phyloP scores from a whole-genome alignment of 1,140 invertebrate genomes.

The Dryas iulia region DNA sequence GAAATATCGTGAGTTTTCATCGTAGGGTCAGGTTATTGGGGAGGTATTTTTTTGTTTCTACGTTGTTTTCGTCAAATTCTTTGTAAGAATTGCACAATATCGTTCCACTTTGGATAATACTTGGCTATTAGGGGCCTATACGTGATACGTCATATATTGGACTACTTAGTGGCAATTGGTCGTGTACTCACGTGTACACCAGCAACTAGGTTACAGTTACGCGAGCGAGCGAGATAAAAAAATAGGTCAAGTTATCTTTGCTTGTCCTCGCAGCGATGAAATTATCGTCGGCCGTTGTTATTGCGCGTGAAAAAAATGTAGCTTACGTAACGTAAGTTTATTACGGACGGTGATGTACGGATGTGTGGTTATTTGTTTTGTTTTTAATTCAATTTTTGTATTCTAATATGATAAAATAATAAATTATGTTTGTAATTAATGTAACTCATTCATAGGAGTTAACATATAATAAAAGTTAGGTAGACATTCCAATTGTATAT shows the following conservation, averaged over 20 bases:
- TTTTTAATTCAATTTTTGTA: neutral
- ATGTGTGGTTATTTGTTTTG: neutral
- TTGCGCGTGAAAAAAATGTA: constrained; percentile 66
- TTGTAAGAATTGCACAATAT: neutral
- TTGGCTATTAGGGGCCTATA: constrained; percentile 39
- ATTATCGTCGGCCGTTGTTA: constrained; percentile 64
- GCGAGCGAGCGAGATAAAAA: constrained; percentile 73
- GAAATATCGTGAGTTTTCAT: neutral
- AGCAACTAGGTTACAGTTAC: constrained; percentile 72
- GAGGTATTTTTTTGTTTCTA: neutral
- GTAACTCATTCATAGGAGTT: too few species aligned
- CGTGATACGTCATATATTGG: constrained; percentile 35
- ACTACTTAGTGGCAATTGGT: constrained; percentile 59
- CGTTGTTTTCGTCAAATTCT: neutral
- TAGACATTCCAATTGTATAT: neutral
- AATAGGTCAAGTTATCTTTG: constrained; percentile 79
- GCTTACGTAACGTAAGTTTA: constrained; percentile 54
- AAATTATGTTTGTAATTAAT: neutral
- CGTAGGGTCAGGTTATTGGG: neutral
- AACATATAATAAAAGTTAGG: neutral
- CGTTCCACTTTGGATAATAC: neutral
- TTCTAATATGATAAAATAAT: neutral
- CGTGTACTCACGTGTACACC: constrained; percentile 51
- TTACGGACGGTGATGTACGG: constrained; percentile 11
- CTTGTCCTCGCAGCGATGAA: constrained; percentile 73